Percentiles rank a stretch among this genome's conserved stretches.
These are phyloP conservation scores for Scaeva pyrastri DNA, from an alignment of 2,888 invertebrate genomes.

Conservation along the genomic window DNA sequence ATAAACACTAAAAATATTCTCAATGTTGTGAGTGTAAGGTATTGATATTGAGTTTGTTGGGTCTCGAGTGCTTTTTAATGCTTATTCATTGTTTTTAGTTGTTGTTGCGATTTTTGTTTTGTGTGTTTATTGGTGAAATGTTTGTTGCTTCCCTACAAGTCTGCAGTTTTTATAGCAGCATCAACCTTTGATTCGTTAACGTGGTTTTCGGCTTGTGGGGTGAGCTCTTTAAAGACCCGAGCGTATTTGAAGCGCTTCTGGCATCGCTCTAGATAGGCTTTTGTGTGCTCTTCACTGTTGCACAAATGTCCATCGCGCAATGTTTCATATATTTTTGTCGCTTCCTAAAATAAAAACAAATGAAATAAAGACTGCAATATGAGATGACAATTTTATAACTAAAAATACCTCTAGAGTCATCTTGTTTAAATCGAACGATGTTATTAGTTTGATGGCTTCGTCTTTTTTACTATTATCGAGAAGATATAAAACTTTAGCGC, in stretches of 20 bases:
- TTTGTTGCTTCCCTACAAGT: constrained; percentile 78
- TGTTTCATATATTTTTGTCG: constrained; percentile 91
- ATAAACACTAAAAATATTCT: constrained; percentile 55
- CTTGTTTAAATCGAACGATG: constrained; percentile 85
- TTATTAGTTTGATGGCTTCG: constrained; percentile 87
- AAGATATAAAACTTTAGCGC: constrained; percentile 91
- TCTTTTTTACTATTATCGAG: constrained; percentile 88
- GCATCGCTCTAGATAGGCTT: constrained; percentile 90
- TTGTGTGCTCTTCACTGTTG: constrained; percentile 87
- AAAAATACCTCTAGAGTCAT: constrained; percentile 81
- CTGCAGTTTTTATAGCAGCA: constrained; percentile 76
- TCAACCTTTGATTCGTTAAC: constrained; percentile 74
- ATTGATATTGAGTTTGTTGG: constrained; percentile 69
- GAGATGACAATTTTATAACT: background rate
- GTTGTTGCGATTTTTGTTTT: constrained; percentile 66
- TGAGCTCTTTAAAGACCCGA: constrained; percentile 87
- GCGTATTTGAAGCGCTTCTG: constrained; percentile 91
- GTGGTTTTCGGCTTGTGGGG: constrained; percentile 76
- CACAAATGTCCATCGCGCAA: constrained; percentile 93
- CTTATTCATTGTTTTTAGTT: constrained; percentile 45
- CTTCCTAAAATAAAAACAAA: constrained; percentile 89
- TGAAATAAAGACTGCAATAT: background rate
- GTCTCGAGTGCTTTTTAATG: constrained; percentile 52
- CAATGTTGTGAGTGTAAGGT: constrained; percentile 55
- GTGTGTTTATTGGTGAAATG: constrained; percentile 67